Conservation (phyloP, 2,113 vertebrate genomes). For the Ahaetulla prasina region DNA sequence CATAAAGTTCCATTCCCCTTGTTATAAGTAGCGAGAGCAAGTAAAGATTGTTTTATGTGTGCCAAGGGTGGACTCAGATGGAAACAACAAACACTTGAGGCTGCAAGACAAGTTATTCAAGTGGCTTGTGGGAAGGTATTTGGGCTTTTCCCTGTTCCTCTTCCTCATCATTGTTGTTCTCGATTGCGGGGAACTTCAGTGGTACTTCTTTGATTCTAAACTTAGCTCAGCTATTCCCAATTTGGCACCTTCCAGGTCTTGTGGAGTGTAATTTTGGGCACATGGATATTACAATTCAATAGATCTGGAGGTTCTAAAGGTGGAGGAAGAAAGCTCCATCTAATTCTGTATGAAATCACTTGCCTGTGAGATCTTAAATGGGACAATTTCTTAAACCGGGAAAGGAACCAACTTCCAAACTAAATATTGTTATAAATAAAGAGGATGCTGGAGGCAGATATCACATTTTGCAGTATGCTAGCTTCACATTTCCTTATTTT, state of each 20-base stretch:
- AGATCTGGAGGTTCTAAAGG: not conserved
- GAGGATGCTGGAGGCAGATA: not conserved
- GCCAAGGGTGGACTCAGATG: conserved; percentile 60
- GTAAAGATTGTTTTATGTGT: conserved; percentile 49
- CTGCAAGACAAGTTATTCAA: conserved; percentile 64
- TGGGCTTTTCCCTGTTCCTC: conserved; percentile 61
- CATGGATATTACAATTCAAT: not conserved
- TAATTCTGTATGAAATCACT: not conserved
- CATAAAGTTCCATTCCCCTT: conserved; percentile 31
- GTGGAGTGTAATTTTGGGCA: not conserved
- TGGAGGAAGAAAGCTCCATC: not conserved
- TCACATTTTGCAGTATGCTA: not conserved
- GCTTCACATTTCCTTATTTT: not conserved
- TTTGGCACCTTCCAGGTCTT: not conserved
- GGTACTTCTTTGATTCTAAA: not conserved
- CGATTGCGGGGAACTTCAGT: conserved; percentile 6
- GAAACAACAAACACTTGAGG: conserved; percentile 56
- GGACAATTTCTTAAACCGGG: not conserved
- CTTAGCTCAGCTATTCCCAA: not conserved
- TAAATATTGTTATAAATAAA: not conserved
- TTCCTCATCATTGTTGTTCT: conserved; percentile 39
- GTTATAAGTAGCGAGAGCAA: conserved; percentile 39
- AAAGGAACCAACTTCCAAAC: not conserved
- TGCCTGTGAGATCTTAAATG: not conserved
- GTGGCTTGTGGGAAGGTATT: conserved; percentile 54